Percentiles rank a stretch among this genome's conserved stretches.
Evolutionary conservation across 2,797 vertebrate genomes (phyloP).

Genomic region (Acipenser transmontanus): DNA sequence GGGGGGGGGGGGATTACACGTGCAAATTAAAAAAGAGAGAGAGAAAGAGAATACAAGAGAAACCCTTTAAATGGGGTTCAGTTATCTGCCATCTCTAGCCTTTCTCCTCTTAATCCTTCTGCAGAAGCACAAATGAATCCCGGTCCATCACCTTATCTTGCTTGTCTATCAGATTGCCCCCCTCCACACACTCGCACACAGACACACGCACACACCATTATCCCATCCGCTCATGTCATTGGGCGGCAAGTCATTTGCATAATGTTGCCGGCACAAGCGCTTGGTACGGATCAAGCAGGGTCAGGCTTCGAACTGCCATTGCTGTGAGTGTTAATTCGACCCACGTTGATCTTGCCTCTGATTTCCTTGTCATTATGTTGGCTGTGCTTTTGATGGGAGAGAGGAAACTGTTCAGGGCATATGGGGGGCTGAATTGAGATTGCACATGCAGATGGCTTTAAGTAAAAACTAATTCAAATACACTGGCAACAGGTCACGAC

Average conservation of each 20-base stretch:
- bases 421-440: slow-evolving; percentile 53
- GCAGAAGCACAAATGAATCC: slow-evolving; percentile 55
- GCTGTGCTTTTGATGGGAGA: slow-evolving; percentile 61
- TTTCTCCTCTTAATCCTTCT: slow-evolving; percentile 53
- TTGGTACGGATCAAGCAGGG: slow-evolving; percentile 63
- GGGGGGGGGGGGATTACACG: slow-evolving; percentile 27
- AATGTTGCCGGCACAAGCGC: slow-evolving; percentile 65
- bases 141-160: slow-evolving; percentile 55
- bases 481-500: slow-evolving; percentile 37
- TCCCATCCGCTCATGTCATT: slow-evolving; percentile 53
- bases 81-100: slow-evolving; percentile 64
- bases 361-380: slow-evolving; percentile 75
- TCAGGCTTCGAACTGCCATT: slow-evolving; percentile 65
- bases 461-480: slow-evolving; percentile 22
- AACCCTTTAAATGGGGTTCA: slow-evolving; percentile 56
- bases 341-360: slow-evolving; percentile 74
- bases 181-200: slow-evolving; percentile 24
- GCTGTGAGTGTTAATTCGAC: slow-evolving; percentile 78
- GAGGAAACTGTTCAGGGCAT: slow-evolving; percentile 58
- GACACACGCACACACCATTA: slow-evolving; percentile 52
- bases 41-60: slow-evolving; percentile 46
- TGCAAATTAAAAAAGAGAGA: slow-evolving; percentile 42
- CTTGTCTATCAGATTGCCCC: slow-evolving; percentile 39
- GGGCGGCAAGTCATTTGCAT: slow-evolving; percentile 73
- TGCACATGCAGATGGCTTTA: slow-evolving; percentile 54